Base-by-base conservation (phyloP, 2,888 invertebrate genomes). In the Epirrhoe alternata region DNA sequence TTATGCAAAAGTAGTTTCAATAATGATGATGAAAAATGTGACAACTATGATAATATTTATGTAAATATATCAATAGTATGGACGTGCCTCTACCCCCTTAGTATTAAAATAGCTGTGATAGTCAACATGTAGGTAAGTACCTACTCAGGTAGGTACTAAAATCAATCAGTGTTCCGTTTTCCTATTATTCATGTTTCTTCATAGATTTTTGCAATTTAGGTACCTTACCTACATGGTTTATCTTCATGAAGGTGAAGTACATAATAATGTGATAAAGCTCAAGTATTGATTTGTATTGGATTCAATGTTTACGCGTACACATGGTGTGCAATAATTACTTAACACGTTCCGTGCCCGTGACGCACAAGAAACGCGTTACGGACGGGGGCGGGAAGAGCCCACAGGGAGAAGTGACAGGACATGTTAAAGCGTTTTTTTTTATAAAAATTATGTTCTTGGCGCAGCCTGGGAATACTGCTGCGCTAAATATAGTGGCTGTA, bases 181-280 rank as follows among this genome's bases (percentile, higher is more conserved):
- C 30, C 30, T 30, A 30, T 61, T 54, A 6, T 24, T 24, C 3
- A 24, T 6, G 17, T 62, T 66, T 76, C 76, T 74, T 73, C 69
- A 38, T 74, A 70, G 74, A 72, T 75, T 59, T 63, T 64, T 62
- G 62, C 63, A 73, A 71, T 71, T 72, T 2, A 24, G 24, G 24
- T 24, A 24, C 24, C 3, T 69, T 24, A 24, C 24, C 3, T 69
- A 67, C 65, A 72, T 59, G 56, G 53, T 55, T 53, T 77, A 77
- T 77, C 77, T 72, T 45, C 76, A 60, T 66, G 72, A 76, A 72
- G 76, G 63, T 54, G 71, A 69, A 72, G 53, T 53, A 61, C 58
- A 66, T 69, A 73, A 76, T 64, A 66, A 54, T 67, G 58, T 53
- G 75, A 78, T 77, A 74, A 59, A 59, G 35, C 51, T 71, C 54